phyloP scores from a whole-genome alignment of 2,888 invertebrate genomes.

The Hybos culiciformis region DNA sequence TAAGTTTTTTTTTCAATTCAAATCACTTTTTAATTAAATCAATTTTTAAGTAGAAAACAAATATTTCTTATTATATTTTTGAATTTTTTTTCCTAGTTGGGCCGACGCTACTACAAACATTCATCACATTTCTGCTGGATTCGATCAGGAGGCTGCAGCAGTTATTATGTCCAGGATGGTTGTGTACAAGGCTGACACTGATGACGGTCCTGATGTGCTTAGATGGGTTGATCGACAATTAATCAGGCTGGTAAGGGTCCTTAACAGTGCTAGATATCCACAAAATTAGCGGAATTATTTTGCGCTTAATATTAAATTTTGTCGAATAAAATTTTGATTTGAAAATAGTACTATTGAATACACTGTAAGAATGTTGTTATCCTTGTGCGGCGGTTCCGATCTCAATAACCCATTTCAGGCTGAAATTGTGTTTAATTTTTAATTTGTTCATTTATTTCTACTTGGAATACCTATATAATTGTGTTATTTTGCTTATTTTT shows the following conservation, averaged over 20 bases:
- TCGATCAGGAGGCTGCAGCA: conserved; percentile 96
- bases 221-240: conserved; percentile 98
- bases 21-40: background rate
- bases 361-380: too few relatives aligned
- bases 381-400: too few relatives aligned
- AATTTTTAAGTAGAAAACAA: background rate
- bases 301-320: too few relatives aligned
- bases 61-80: conserved; percentile 1
- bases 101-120: conserved; percentile 83
- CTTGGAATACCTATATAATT: too few relatives aligned
- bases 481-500: too few relatives aligned
- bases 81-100: conserved; percentile 50
- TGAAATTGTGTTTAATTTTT: too few relatives aligned
- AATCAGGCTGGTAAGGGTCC: conserved; percentile 82
- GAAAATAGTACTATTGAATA: too few relatives aligned
- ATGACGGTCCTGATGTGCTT: conserved; percentile 92
- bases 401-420: too few relatives aligned
- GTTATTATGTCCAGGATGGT: conserved; percentile 95
- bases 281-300: too few relatives aligned
- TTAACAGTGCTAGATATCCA: too few relatives aligned
- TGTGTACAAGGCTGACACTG: conserved; percentile 87
- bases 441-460: too few relatives aligned
- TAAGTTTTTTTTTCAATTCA: conserved; percentile 29
- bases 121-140: conserved; percentile 85
- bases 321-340: too few relatives aligned